Conservation (phyloP, 2,797 vertebrate species). For the Argyrosomus regius region DNA sequence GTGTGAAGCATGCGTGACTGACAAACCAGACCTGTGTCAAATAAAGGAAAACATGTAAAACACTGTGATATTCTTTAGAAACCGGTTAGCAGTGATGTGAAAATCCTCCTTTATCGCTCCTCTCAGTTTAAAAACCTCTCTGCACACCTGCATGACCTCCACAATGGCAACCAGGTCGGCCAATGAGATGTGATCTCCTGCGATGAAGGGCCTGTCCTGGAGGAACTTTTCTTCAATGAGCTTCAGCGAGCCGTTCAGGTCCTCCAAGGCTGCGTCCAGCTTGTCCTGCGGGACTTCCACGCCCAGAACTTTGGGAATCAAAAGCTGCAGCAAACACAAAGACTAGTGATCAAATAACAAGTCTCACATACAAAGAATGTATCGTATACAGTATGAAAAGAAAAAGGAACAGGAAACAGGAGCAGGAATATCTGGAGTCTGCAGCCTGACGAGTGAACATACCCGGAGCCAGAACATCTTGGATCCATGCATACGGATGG, state of each 20-base stretch:
- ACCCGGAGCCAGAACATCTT: constrained; percentile 87
- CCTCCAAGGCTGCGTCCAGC: constrained; percentile 73
- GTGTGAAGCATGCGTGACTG: no score
- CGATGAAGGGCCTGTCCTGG: constrained; percentile 86
- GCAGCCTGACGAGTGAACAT: background rate
- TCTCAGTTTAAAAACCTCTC: no score
- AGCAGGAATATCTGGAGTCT: no score
- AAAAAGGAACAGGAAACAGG: no score
- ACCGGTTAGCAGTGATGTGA: no score
- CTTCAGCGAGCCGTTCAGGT: constrained; percentile 78
- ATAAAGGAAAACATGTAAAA: no score
- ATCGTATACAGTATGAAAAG: no score
- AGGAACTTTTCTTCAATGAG: constrained; percentile 88
- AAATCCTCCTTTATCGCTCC: no score
- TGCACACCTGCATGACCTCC: constrained; percentile 89
- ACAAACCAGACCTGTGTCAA: no score
- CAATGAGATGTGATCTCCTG: constrained; percentile 85
- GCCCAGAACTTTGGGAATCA: constrained; percentile 52
- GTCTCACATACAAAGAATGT: no score
- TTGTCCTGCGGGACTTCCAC: constrained; percentile 75
- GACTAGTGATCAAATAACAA: no score
- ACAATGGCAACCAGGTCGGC: constrained; percentile 89
- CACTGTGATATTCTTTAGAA: no score
- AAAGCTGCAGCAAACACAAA: constrained; percentile 28
- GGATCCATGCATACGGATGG: constrained; percentile 75